A percentile compares a stretch with the other conserved stretches of the same genome.
phyloP scores from a whole-genome alignment of 1,140 invertebrate species.

The Glossosoma conforme region DNA sequence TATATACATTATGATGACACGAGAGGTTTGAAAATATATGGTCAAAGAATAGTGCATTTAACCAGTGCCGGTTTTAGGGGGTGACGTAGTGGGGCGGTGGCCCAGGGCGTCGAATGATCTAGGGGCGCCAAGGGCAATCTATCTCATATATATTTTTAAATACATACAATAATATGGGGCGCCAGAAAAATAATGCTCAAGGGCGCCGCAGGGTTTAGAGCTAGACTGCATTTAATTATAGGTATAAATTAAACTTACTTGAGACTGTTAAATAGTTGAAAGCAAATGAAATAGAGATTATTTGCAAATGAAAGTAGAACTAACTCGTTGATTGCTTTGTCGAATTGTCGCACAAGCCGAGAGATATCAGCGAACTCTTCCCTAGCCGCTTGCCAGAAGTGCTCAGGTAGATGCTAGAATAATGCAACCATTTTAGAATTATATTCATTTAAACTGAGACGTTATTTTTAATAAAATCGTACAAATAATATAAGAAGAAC shows the following conservation, averaged over 20 bases:
- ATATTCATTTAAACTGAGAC: too few relatives aligned
- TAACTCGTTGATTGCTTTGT: slow-evolving; percentile 53
- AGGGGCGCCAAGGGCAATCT: too few relatives aligned
- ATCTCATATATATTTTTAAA: too few relatives aligned
- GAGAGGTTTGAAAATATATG: too few relatives aligned
- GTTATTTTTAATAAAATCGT: neutral
- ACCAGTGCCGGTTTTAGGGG: too few relatives aligned
- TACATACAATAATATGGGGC: too few relatives aligned
- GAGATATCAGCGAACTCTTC: slow-evolving; percentile 57
- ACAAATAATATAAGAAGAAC: slow-evolving; percentile 32
- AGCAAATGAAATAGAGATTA: slow-evolving; percentile 68
- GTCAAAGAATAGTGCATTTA: too few relatives aligned
- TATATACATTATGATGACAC: too few relatives aligned
- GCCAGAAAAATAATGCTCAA: too few relatives aligned
- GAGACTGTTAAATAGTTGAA: slow-evolving; percentile 65
- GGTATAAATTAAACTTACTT: slow-evolving; percentile 46
- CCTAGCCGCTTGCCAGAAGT: slow-evolving; percentile 53
- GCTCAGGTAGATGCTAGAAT: slow-evolving; percentile 52
- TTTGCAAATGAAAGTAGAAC: slow-evolving; percentile 62
- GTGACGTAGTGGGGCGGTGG: too few relatives aligned
- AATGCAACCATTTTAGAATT: slow-evolving; percentile 28
- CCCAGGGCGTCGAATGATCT: too few relatives aligned
- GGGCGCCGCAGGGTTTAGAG: too few relatives aligned
- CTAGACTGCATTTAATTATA: slow-evolving; percentile 3
- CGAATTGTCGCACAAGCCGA: slow-evolving; percentile 48